Evolutionary conservation across 2,113 vertebrate genomes (phyloP).

Genomic region (Leucoraja erinaceus): DNA sequence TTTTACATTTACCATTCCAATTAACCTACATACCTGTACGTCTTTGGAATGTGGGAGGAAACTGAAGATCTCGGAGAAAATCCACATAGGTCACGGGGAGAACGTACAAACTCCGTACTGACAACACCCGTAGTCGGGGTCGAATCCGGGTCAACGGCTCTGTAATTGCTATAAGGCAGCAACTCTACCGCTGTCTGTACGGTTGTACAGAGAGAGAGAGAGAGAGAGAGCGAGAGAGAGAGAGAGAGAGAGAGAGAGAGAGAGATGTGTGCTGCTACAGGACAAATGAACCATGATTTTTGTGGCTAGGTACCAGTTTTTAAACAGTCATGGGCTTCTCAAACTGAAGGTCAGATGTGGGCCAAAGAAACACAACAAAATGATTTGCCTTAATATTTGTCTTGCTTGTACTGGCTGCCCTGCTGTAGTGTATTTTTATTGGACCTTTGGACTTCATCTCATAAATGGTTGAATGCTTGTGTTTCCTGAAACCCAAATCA

Average conservation of each 20-base stretch:
- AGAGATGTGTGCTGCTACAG: background rate
- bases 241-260: background rate
- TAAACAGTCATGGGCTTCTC: conserved; percentile 5
- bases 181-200: too few relatives aligned
- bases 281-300: background rate
- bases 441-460: background rate
- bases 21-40: too few relatives aligned
- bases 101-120: too few relatives aligned
- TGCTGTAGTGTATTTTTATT: conserved; percentile 14
- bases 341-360: conserved; percentile 1
- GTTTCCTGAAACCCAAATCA: background rate
- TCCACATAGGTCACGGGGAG: too few relatives aligned
- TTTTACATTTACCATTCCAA: too few relatives aligned
- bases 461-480: background rate
- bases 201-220: too few relatives aligned
- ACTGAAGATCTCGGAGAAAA: too few relatives aligned
- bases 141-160: too few relatives aligned
- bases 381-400: background rate
- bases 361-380: conserved; percentile 21
- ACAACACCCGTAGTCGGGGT: too few relatives aligned
- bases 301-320: background rate
- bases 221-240: too few relatives aligned
- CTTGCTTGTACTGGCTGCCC: conserved; percentile 21
- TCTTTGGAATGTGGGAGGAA: too few relatives aligned
- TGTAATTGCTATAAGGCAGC: too few relatives aligned